Percentiles rank a stretch among this genome's conserved stretches.
Evolutionary conservation across 1,140 invertebrate genomes (phyloP).

Genomic region (Caenorhabditis inopinata): DNA sequence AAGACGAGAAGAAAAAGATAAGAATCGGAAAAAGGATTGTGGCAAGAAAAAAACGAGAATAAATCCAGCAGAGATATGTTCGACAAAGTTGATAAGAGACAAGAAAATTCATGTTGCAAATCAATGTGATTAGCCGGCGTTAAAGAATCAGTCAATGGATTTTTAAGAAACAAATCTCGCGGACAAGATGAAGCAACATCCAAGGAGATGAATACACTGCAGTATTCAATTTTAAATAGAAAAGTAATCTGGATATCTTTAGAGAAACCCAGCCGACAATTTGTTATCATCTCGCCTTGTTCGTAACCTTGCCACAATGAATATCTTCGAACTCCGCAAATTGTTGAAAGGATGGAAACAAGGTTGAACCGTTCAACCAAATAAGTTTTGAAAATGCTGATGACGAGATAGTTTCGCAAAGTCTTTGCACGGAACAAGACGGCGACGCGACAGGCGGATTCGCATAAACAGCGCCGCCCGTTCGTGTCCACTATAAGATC

Average conservation of each 20-base stretch:
- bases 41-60: background rate
- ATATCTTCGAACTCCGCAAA: constrained; percentile 5
- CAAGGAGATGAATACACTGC: too few species aligned
- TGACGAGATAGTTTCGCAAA: background rate
- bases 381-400: constrained; percentile 22
- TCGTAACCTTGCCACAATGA: background rate
- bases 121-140: constrained; percentile 28
- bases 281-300: background rate
- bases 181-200: background rate
- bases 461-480: background rate
- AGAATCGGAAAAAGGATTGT: background rate
- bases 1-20: background rate
- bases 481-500: constrained; percentile 8
- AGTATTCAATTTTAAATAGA: background rate
- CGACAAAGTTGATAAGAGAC: constrained; percentile 3
- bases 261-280: too few species aligned
- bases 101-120: constrained; percentile 8
- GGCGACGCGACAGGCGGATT: background rate
- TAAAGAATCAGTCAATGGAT: background rate
- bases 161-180: background rate
- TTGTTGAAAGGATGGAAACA: constrained; percentile 23
- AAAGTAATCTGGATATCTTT: too few species aligned
- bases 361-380: constrained; percentile 32
- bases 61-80: background rate
- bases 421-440: background rate